phyloP scores from a whole-genome alignment of 2,888 invertebrate species.

The Hedya salicella region DNA sequence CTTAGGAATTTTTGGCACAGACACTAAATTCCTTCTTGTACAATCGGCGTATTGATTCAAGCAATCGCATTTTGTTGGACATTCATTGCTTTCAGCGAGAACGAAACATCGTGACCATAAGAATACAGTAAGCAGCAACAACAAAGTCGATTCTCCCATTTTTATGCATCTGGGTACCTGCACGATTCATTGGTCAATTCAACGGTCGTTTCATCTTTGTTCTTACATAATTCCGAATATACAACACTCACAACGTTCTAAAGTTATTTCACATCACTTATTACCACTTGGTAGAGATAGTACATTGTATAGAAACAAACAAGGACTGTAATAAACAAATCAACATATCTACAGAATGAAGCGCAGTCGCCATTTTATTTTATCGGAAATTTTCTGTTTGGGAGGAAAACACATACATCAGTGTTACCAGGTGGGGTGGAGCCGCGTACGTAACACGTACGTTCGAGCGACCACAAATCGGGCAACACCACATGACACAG shows the following conservation, averaged over 20 bases:
- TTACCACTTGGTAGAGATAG: constrained; percentile 56
- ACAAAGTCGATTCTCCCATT: constrained; percentile 80
- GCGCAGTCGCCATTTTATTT: constrained; percentile 77
- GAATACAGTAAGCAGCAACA: constrained; percentile 72
- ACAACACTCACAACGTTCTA: constrained; percentile 56
- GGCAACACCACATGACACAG: not conserved
- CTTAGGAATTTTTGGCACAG: constrained; percentile 90
- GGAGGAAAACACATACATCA: constrained; percentile 16
- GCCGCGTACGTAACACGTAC: too few species aligned
- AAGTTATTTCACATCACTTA: constrained; percentile 58
- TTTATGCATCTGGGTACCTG: constrained; percentile 77
- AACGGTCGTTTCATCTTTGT: constrained; percentile 61
- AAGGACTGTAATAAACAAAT: constrained; percentile 59
- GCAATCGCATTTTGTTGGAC: constrained; percentile 89
- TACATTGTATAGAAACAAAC: constrained; percentile 64
- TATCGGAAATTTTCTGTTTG: constrained; percentile 41
- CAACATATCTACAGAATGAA: constrained; percentile 67
- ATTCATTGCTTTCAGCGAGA: constrained; percentile 78
- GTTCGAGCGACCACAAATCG: too few species aligned
- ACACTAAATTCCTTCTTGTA: constrained; percentile 88
- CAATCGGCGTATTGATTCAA: constrained; percentile 91
- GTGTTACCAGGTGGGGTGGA: constrained; percentile 22
- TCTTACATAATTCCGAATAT: constrained; percentile 74
- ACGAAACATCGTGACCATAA: constrained; percentile 62
- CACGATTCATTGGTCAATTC: constrained; percentile 64